phyloP scores from a whole-genome alignment of 2,888 invertebrate genomes.

The Brachynemurus nebulosus region DNA sequence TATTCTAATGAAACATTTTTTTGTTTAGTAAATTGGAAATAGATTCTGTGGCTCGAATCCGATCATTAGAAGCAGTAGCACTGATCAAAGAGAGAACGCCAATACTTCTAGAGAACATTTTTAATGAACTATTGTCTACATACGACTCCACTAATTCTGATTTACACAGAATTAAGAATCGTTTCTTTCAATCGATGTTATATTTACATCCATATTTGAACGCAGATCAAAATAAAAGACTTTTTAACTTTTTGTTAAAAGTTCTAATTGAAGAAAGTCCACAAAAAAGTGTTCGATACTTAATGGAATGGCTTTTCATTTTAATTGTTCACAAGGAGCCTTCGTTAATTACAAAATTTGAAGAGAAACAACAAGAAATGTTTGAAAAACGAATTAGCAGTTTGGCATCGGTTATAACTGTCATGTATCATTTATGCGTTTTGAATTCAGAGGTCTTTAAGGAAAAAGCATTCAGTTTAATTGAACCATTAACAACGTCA shows the following conservation, averaged over 20 bases:
- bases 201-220: slow-evolving; percentile 31
- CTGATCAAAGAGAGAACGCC: not conserved
- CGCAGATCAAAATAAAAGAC: slow-evolving; percentile 20
- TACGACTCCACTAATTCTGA: slow-evolving; percentile 4
- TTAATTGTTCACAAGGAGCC: slow-evolving; percentile 27
- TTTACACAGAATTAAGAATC: slow-evolving; percentile 14
- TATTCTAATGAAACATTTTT: too few relatives aligned
- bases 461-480: slow-evolving; percentile 30
- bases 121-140: not conserved
- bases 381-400: slow-evolving; percentile 4
- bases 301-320: slow-evolving; percentile 45
- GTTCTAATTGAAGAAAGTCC: slow-evolving; percentile 39
- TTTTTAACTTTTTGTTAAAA: slow-evolving; percentile 24
- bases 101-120: not conserved
- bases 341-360: slow-evolving; percentile 23
- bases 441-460: slow-evolving; percentile 12
- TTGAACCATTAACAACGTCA: slow-evolving; percentile 65
- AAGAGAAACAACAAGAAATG: too few relatives aligned
- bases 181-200: slow-evolving; percentile 39
- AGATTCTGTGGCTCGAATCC: slow-evolving; percentile 23
- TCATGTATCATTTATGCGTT: slow-evolving; percentile 23
- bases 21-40: slow-evolving; percentile 29
- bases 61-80: slow-evolving; percentile 19
- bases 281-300: slow-evolving; percentile 45
- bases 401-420: slow-evolving; percentile 21